Percentiles rank a stretch among this genome's conserved stretches.
Evolutionary conservation across 2,113 vertebrate species (phyloP).

Genomic region (mouse (Mus musculus)): GRCm39 chrX:47655501-47656000

Average conservation of each 20-base stretch:
- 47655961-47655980: slow-evolving; percentile 81
- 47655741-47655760: slow-evolving; percentile 7
- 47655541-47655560: slow-evolving; percentile 61
- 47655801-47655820: slow-evolving; percentile 43
- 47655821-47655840: slow-evolving; percentile 66
- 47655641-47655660: slow-evolving; percentile 87
- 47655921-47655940: slow-evolving; percentile 84
- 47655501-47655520: slow-evolving; percentile 46
- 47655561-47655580: slow-evolving; percentile 46
- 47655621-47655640: slow-evolving; percentile 93
- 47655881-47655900: slow-evolving; percentile 40
- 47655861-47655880: slow-evolving; percentile 37
- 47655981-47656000: slow-evolving; percentile 58
- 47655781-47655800: background rate
- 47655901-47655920: slow-evolving; percentile 81
- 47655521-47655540: slow-evolving; percentile 34
- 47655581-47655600: slow-evolving; percentile 93
- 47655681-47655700: slow-evolving; percentile 82
- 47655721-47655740: slow-evolving; percentile 53
- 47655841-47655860: slow-evolving; percentile 37
- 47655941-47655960: slow-evolving; percentile 75
- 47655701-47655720: slow-evolving; percentile 50
- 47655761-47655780: slow-evolving; percentile 55
- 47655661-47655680: slow-evolving; percentile 86
- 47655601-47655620: slow-evolving; percentile 90